Evolutionary conservation across 1,140 invertebrate genomes (phyloP), one percentile per base, ranked within the genome.

Genomic region (Lasioglossum albipes): DNA sequence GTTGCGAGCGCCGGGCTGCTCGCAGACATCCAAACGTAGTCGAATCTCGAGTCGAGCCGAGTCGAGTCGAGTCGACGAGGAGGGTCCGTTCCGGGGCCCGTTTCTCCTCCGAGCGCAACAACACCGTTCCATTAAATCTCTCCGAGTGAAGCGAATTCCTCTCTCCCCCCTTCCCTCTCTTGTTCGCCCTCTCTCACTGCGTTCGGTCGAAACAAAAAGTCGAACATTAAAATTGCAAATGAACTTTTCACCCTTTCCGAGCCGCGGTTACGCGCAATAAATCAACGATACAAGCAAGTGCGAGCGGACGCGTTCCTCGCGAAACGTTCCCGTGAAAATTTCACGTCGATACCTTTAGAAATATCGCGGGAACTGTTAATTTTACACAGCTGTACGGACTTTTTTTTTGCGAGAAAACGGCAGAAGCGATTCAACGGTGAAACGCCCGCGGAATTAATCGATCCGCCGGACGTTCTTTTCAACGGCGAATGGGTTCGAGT

Each of bases 221-320:
- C 59, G 16, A 52, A n/a, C 66, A 82, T 84, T 85, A 85, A 85
- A 81, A 85, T 85, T 84, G 84, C 83, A 84, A 85, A 85, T 82
- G 73, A 84, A 85, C 79, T 77, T 77, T 82, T 82, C 74, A 77
- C 77, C 78, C 73, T 73, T 84, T 70, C 61, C 64, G 79, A 61
- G 65, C 52, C 31, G 69, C 22, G 57, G 62, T 73, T 73, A 59
- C 61, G 49, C 41, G 22, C 67, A 67, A 65, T 71, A 54, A 65
- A 64, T 61, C 22, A 79, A 42, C 76, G 76, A 27, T 27, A 27
- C 45, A 54, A 54, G 69, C 69, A 61, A 54, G 77, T 65, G 42
- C 57, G 71, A 49, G 31, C 52, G 10, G 45, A 20, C 62, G 73
- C 57, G 54, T 31, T 42, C 75, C 81, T 76, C 69, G 73, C 83